Conservation (phyloP, 1,140 invertebrate genomes). For the Temnothorax nylanderi region DNA sequence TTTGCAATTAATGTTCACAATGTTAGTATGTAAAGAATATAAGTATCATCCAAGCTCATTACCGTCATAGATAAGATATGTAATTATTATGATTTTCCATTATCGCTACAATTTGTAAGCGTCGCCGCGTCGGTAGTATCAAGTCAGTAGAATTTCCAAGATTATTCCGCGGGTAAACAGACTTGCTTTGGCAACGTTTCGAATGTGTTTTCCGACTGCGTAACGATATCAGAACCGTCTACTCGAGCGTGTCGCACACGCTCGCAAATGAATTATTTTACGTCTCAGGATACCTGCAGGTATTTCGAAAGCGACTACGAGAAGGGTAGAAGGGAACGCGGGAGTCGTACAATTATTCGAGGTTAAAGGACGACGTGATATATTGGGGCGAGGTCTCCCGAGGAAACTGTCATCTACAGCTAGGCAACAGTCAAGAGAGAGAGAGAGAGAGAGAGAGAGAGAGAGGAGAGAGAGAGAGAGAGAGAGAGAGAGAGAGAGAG, state of each 20-base stretch:
- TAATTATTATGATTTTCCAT: constrained; percentile 34
- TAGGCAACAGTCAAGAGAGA: constrained; percentile 50
- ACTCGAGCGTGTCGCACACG: constrained; percentile 33
- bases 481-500: not conserved
- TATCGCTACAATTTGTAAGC: constrained; percentile 30
- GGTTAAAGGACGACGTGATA: constrained; percentile 76
- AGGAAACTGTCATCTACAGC: constrained; percentile 72
- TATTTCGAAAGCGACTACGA: constrained; percentile 64
- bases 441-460: not conserved
- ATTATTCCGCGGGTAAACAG: constrained; percentile 50
- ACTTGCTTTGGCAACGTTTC: constrained; percentile 44
- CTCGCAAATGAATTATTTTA: constrained; percentile 71
- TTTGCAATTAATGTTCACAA: not conserved
- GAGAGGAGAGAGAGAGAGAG: not conserved
- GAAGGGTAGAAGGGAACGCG: constrained; percentile 12
- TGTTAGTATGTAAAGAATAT: not conserved
- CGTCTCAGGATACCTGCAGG: constrained; percentile 59
- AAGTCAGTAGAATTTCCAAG: constrained; percentile 44
- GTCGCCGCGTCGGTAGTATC: constrained; percentile 9
- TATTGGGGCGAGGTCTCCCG: constrained; percentile 68
- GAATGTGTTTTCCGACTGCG: constrained; percentile 58
- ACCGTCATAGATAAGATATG: not conserved
- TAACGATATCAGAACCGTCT: constrained; percentile 39
- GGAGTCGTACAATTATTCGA: constrained; percentile 74
- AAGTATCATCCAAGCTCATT: not conserved